Conservation (phyloP, 2,113 vertebrate species). For the Lota lota region DNA sequence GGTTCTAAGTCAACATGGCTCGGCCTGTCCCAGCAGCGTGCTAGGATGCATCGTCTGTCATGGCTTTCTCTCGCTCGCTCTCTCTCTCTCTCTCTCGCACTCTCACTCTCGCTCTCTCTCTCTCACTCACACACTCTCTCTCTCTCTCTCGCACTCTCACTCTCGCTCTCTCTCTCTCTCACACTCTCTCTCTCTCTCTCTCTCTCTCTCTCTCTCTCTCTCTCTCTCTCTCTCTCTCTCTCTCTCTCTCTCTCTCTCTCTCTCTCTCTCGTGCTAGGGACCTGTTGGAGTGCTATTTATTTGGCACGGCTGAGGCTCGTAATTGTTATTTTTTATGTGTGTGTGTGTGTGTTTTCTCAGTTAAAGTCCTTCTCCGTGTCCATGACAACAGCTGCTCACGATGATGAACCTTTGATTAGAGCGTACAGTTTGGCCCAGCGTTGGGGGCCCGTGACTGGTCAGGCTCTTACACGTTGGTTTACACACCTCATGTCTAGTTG, state of each 20-base stretch:
- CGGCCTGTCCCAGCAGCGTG: constrained; percentile 66
- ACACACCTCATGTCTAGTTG: background rate
- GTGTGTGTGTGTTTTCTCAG: background rate
- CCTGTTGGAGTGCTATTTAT: constrained; percentile 41
- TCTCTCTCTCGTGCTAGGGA: constrained; percentile 34
- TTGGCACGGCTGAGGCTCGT: constrained; percentile 20
- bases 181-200: constrained; percentile 43
- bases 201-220: constrained; percentile 43
- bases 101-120: constrained; percentile 50
- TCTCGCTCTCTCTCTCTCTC: constrained; percentile 33
- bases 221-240: constrained; percentile 49
- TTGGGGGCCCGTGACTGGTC: constrained; percentile 8
- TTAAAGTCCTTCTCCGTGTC: constrained; percentile 12
- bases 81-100: constrained; percentile 42
- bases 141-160: constrained; percentile 42
- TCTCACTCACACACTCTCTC: constrained; percentile 46
- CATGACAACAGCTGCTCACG: constrained; percentile 13
- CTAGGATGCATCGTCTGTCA: constrained; percentile 72
- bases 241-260: constrained; percentile 46
- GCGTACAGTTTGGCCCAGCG: constrained; percentile 11
- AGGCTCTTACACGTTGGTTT: constrained; percentile 10
- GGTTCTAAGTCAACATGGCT: constrained; percentile 75
- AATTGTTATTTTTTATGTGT: background rate
- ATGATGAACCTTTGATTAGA: constrained; percentile 41
- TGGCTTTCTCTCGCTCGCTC: constrained; percentile 57